Conservation (phyloP, 2,113 vertebrate genomes). For the Vombatus ursinus region DNA sequence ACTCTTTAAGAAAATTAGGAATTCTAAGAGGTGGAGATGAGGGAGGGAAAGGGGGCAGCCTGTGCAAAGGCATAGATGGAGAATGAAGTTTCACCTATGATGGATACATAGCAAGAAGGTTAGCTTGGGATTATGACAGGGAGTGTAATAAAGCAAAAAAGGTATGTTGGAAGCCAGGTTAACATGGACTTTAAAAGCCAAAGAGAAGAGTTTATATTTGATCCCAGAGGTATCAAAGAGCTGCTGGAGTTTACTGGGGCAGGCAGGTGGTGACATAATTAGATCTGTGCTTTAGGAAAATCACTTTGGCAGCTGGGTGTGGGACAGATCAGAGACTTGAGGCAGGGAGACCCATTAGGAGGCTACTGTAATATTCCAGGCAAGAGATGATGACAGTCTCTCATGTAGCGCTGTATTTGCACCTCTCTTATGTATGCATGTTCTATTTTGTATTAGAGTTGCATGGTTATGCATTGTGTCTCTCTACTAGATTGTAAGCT, state of each 20-base stretch:
- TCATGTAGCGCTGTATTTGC: neutral
- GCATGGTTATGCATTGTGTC: neutral
- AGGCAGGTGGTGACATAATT: neutral
- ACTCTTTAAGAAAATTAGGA: too few relatives aligned
- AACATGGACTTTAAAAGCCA: too few relatives aligned
- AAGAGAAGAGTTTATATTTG: too few relatives aligned
- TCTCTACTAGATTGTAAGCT: neutral
- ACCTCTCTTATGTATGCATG: neutral
- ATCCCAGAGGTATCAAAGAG: too few relatives aligned
- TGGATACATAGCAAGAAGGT: neutral
- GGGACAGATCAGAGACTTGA: neutral
- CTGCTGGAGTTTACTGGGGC: neutral
- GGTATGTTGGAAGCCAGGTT: neutral
- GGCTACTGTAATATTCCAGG: neutral
- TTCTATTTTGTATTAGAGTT: neutral
- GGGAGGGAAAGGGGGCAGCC: neutral
- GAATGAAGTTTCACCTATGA: neutral
- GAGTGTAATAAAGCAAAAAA: neutral
- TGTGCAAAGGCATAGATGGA: neutral
- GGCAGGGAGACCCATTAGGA: neutral
- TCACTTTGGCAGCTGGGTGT: neutral
- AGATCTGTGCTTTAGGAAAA: neutral
- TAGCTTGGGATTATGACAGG: neutral
- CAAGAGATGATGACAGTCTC: neutral
- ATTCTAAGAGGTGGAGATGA: neutral